A percentile compares a stretch with the other conserved stretches of the same genome.
phyloP scores from a whole-genome alignment of 2,797 vertebrate species.

The Gorsachius magnificus region DNA sequence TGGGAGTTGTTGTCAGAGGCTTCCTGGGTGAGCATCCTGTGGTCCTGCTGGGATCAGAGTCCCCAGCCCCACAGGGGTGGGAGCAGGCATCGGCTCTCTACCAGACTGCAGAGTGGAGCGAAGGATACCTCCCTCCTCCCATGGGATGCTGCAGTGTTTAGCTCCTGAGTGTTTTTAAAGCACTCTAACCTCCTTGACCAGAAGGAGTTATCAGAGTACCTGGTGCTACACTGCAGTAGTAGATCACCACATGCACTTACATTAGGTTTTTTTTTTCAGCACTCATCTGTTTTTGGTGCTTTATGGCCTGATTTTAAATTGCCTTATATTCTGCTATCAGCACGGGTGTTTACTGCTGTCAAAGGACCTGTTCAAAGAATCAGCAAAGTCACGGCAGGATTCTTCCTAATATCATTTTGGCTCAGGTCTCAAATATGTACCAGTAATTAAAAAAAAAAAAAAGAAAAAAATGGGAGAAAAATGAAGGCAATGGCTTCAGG shows the following conservation, averaged over 20 bases:
- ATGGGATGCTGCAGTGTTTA: not conserved
- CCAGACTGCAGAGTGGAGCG: not conserved
- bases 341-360: not conserved
- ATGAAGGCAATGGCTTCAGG: conserved; percentile 3
- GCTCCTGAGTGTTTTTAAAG: not conserved
- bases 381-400: not conserved
- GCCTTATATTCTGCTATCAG: not conserved
- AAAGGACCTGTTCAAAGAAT: conserved; percentile 3
- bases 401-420: conserved; percentile 44
- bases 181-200: not conserved
- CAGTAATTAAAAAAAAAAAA: not conserved
- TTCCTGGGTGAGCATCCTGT: not conserved
- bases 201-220: not conserved
- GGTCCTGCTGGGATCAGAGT: not conserved
- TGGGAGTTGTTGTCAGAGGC: not conserved
- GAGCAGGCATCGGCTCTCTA: not conserved
- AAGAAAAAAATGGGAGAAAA: not conserved
- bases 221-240: not conserved
- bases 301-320: conserved; percentile 7
- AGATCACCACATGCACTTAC: not conserved
- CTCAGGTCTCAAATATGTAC: conserved; percentile 37
- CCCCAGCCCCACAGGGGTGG: not conserved
- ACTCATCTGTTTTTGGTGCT: not conserved
- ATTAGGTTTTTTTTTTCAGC: not conserved
- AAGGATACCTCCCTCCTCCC: not conserved